Evolutionary conservation across 2,888 invertebrate genomes (phyloP).

Genomic region (Megalurothrips usitatus): DNA sequence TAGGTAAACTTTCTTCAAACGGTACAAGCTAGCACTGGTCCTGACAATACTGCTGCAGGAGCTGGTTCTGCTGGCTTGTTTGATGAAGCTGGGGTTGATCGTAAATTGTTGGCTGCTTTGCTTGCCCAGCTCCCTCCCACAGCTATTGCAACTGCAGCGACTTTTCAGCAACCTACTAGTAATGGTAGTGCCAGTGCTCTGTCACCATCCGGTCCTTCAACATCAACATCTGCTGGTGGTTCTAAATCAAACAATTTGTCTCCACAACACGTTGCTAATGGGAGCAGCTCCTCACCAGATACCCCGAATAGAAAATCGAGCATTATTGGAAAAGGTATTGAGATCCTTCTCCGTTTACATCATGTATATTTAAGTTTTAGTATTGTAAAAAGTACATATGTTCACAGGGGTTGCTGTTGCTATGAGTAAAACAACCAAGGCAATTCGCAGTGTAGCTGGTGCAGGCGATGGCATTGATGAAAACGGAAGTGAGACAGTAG

Average conservation of each 20-base stretch:
- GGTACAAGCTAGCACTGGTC: conserved; percentile 35
- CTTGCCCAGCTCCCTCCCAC: conserved; percentile 44
- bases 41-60: not conserved
- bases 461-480: conserved; percentile 32
- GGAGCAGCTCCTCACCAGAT: not conserved
- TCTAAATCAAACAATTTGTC: not conserved
- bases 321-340: conserved; percentile 46
- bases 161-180: not conserved
- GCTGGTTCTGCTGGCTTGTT: not conserved
- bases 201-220: not conserved
- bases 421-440: conserved; percentile 23
- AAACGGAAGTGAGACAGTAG: conserved; percentile 36
- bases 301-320: conserved; percentile 40
- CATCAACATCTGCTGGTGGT: not conserved
- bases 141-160: not conserved
- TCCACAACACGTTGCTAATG: not conserved
- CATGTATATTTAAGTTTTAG: too few relatives aligned
- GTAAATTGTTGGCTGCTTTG: conserved; percentile 45
- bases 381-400: not conserved
- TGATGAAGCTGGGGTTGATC: conserved; percentile 40
- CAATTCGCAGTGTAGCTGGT: not conserved
- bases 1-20: conserved; percentile 46
- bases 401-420: conserved; percentile 13
- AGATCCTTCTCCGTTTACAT: not conserved
- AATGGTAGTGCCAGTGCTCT: not conserved